Base-by-base conservation (phyloP, 2,797 vertebrate species). In the Etheostoma nigrum region DNA sequence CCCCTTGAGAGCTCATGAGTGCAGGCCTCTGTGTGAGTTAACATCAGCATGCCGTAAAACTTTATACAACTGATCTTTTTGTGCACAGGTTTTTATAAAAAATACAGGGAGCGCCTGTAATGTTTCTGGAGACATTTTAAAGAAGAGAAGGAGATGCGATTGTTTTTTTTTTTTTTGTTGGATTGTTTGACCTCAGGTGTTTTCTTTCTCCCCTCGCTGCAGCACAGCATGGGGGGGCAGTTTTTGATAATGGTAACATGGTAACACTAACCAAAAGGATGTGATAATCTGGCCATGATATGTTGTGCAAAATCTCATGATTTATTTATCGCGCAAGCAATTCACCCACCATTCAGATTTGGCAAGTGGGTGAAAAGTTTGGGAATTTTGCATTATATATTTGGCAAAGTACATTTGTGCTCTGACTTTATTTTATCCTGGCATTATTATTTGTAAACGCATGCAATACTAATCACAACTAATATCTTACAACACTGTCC, bases 1-100 rank as follows among this genome's bases (percentile, higher is more conserved):
- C 86, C 89, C 85, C 81, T 69, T 80, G 76, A 87, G 87, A 91
- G 88, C 83, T 82, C 77, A 86, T 55, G 81, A 72, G 75, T 81
- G 72, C 74, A 60, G 78, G 60, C 76, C 53, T 78, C 76, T 16
- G 64, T 83, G 72, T 68, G 79, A 77, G 77, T 88, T 85, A 79
- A 76, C 84, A 65, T 87, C 80, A 67, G 80, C 21, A 79, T 85
- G 91, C 87, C 85, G 83, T 89, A 83, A 68, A 62, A 65, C 78
- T 86, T 83, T 61, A 71, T 44, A 21, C 68, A 64, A 76, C 74
- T 76, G 62, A 81, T 83, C 62, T 69, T 55, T 67, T 44, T 67
- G 58, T 47, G 54, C 66, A 51, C 72, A 79, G 27, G 48, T 84
- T 79, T 87, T 69, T 30, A n/a, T 54, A 40, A 40, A 40, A 62